A percentile compares a stretch with the other conserved stretches of the same genome.
phyloP scores from a whole-genome alignment of 2,113 vertebrate species.

The Toxostoma redivivum region DNA sequence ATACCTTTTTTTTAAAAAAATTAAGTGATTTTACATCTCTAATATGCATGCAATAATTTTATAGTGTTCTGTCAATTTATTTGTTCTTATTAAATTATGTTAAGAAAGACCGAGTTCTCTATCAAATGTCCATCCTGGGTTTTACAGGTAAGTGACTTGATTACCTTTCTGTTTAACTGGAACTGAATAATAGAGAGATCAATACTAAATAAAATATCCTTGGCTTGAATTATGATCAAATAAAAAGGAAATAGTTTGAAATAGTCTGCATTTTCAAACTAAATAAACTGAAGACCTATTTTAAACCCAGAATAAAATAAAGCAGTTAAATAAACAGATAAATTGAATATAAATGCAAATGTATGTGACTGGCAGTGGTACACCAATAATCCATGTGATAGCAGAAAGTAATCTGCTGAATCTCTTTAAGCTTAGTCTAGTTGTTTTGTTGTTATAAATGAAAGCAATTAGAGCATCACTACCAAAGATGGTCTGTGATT shows the following conservation, averaged over 20 bases:
- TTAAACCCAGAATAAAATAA: neutral
- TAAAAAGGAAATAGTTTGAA: neutral
- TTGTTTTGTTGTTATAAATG: neutral
- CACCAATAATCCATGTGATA: neutral
- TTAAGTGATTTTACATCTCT: neutral
- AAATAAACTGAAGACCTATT: neutral
- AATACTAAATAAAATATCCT: neutral
- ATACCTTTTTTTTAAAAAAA: neutral
- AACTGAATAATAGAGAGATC: neutral
- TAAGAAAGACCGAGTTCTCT: neutral
- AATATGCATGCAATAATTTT: neutral
- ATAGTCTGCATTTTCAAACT: neutral
- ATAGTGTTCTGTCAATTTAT: neutral
- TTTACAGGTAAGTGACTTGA: neutral
- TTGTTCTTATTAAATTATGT: neutral
- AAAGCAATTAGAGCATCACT: neutral
- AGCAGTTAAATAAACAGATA: neutral
- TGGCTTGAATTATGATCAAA: neutral
- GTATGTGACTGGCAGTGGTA: neutral
- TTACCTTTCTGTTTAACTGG: neutral
- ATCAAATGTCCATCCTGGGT: neutral
- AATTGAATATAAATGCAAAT: slow-evolving; percentile 3
- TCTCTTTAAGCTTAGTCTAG: neutral
- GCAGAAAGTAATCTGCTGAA: neutral
- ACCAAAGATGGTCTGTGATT: neutral